Evolutionary conservation across 64 coral and sea anemone species (phyloP).

Genomic region (Stichodactyla helianthus): DNA sequence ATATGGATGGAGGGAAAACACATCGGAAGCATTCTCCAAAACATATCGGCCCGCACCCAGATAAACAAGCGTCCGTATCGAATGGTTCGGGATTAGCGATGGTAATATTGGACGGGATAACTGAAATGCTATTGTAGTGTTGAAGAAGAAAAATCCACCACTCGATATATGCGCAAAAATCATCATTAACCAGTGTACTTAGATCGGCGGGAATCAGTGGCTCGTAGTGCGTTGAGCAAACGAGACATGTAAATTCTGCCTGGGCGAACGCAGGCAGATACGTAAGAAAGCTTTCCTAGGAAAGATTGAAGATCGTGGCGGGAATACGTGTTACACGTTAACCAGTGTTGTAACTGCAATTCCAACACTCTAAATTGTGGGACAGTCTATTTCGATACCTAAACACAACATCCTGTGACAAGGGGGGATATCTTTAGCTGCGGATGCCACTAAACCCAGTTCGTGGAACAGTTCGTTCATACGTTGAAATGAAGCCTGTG

Average conservation of each 20-base stretch:
- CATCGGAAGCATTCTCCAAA: constrained; percentile 3
- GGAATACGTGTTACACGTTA: background rate
- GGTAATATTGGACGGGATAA: constrained; percentile 25
- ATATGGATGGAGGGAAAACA: constrained; percentile 18
- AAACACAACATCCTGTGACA: constrained; percentile 20
- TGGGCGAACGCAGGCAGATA: constrained; percentile 38
- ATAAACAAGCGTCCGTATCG: constrained; percentile 41
- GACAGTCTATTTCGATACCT: constrained; percentile 29
- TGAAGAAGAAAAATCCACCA: constrained; percentile 47
- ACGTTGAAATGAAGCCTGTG: background rate
- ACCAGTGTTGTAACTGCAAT: constrained; percentile 8
- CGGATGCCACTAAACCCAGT: background rate
- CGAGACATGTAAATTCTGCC: constrained; percentile 45
- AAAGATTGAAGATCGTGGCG: constrained; percentile 4
- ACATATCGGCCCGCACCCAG: constrained; percentile 29
- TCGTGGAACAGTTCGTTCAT: constrained; percentile 14
- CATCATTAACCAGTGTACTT: background rate
- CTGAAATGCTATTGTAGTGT: constrained; percentile 58
- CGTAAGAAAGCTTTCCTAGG: constrained; percentile 35
- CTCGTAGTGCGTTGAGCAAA: constrained; percentile 25
- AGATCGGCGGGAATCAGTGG: background rate
- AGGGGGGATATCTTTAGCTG: constrained; percentile 16
- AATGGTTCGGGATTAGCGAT: constrained; percentile 33
- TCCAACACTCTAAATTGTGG: background rate
- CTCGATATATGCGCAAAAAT: constrained; percentile 6